Evolutionary conservation across 2,888 invertebrate genomes (phyloP).

Genomic region (Stenchaetothrips biformis): DNA sequence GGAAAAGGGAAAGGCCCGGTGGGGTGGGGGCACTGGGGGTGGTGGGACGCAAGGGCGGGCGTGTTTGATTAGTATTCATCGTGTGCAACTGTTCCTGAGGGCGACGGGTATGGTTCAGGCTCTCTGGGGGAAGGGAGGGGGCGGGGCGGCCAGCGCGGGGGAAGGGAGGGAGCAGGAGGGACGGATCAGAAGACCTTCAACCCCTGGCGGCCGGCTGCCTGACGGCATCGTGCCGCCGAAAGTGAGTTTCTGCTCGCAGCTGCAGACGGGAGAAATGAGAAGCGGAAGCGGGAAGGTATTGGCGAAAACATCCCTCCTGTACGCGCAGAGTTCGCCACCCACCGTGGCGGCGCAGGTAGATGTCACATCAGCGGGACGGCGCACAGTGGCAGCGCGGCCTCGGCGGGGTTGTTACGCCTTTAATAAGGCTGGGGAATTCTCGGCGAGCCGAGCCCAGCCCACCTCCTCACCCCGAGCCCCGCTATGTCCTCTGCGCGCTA

Average conservation of each 20-base stretch:
- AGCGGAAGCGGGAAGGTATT: no score
- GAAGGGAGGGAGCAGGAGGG: background rate
- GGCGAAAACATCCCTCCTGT: no score
- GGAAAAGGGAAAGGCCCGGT: no score
- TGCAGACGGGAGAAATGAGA: no score
- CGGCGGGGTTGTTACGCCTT: slow-evolving; percentile 22
- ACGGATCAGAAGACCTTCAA: no score
- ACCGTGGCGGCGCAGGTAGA: no score
- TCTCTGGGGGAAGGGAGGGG: background rate
- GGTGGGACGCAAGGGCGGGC: background rate
- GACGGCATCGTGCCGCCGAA: no score
- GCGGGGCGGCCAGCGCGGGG: background rate
- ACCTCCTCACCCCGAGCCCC: background rate
- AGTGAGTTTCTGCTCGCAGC: no score
- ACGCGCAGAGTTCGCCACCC: no score
- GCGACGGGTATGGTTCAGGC: background rate
- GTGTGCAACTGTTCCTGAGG: slow-evolving; percentile 9
- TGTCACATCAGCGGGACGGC: no score
- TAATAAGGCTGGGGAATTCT: background rate
- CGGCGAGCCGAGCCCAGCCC: background rate
- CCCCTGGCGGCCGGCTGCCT: no score
- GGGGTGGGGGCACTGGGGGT: background rate
- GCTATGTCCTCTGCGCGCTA: background rate
- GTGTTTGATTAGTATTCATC: slow-evolving; percentile 9
- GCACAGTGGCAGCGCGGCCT: background rate